Conservation (phyloP, 1,140 invertebrate genomes). For the Leptinotarsa lineolata region DNA sequence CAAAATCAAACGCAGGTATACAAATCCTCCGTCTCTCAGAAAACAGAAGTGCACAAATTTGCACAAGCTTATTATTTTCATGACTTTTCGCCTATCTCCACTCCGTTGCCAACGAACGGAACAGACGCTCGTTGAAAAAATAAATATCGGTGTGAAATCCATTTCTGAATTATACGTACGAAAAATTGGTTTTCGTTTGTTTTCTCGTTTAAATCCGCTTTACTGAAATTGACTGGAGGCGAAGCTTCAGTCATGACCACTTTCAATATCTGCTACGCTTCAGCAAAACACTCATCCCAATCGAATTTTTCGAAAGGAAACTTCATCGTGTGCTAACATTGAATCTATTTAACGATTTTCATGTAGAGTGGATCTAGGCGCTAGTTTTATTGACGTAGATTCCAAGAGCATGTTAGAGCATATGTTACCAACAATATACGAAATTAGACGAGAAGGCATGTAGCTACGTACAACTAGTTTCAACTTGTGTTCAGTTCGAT, state of each 20-base stretch:
- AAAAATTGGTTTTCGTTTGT: background rate
- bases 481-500: background rate
- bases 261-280: background rate
- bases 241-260: background rate
- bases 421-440: background rate
- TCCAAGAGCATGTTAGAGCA: background rate
- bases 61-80: too few relatives aligned
- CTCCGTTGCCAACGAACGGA: background rate
- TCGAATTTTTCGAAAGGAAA: background rate
- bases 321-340: background rate
- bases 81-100: too few relatives aligned
- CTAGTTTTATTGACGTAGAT: constrained; percentile 3
- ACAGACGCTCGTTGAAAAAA: background rate
- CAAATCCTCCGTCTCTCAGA: too few relatives aligned
- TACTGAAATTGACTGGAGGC: background rate
- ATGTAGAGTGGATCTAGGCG: background rate
- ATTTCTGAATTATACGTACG: background rate
- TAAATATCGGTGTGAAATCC: background rate
- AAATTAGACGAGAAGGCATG: background rate
- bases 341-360: background rate
- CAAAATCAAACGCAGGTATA: too few relatives aligned
- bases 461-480: background rate
- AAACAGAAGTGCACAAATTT: too few relatives aligned
- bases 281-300: background rate
- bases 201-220: constrained; percentile 3